Evolutionary conservation across 1,140 invertebrate species (phyloP).

Genomic region (Papilio helenus): DNA sequence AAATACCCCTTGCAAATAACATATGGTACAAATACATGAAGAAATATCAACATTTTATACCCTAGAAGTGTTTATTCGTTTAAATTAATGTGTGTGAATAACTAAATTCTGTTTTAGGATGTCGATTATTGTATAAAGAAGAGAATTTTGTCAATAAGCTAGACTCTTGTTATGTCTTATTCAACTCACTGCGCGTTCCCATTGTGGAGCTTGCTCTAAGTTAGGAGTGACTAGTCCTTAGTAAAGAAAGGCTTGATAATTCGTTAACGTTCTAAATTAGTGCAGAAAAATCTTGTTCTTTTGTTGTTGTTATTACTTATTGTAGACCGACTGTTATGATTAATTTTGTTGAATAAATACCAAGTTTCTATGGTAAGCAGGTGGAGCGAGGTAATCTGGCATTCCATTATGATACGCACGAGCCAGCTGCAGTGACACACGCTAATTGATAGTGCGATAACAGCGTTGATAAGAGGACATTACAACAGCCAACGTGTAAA

Average conservation of each 20-base stretch:
- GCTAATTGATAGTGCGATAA: constrained; percentile 34
- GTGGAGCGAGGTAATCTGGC: constrained; percentile 1
- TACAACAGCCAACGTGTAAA: not conserved
- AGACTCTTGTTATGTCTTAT: not conserved
- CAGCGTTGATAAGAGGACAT: constrained; percentile 2
- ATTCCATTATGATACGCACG: constrained; percentile 31
- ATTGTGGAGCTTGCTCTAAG: no score
- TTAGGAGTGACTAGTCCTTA: not conserved
- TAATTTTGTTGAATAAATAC: not conserved
- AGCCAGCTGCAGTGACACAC: constrained; percentile 24
- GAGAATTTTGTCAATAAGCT: not conserved
- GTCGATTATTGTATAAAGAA: not conserved
- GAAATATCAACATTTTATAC: not conserved
- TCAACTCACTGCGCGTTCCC: not conserved
- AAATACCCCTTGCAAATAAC: not conserved
- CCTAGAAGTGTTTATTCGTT: not conserved
- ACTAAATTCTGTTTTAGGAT: not conserved
- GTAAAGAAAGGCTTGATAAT: not conserved
- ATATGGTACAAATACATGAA: not conserved
- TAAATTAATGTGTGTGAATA: not conserved
- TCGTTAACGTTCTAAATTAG: not conserved
- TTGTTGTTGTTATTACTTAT: not conserved
- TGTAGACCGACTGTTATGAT: no score
- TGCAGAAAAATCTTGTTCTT: not conserved
- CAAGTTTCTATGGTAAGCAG: not conserved